A percentile compares a stretch with the other conserved stretches of the same genome.
Conservation (phyloP, 2,113 vertebrate species). For the Tetrao urogallus region DNA sequence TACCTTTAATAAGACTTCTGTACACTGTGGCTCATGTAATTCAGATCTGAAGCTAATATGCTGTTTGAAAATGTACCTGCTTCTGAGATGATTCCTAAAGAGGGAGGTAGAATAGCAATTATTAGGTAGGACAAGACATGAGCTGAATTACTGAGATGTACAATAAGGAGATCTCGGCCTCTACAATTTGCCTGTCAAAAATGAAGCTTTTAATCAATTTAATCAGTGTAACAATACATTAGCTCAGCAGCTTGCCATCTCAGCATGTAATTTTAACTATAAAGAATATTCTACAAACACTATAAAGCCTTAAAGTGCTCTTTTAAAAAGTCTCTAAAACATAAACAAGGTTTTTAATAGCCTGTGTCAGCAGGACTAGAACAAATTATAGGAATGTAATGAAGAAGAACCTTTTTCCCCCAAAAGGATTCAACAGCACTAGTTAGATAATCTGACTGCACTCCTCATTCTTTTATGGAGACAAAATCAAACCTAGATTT, state of each 20-base stretch:
- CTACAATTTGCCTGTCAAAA: constrained; percentile 49
- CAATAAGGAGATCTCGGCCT: constrained; percentile 20
- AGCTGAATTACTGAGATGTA: constrained; percentile 63
- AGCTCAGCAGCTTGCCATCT: constrained; percentile 29
- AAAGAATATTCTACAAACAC: constrained; percentile 51
- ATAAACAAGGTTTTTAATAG: constrained; percentile 50
- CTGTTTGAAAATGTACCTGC: constrained; percentile 46
- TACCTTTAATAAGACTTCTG: constrained; percentile 40
- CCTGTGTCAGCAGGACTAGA: constrained; percentile 30
- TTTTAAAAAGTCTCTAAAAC: constrained; percentile 37
- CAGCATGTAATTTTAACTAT: constrained; percentile 40
- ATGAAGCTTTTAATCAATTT: constrained; percentile 62
- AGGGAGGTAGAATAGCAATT: constrained; percentile 37
- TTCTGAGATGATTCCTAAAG: constrained; percentile 54
- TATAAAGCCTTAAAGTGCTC: constrained; percentile 49
- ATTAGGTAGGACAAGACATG: constrained; percentile 67
- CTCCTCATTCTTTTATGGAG: background rate
- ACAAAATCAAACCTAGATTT: constrained; percentile 21
- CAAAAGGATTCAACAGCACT: background rate
- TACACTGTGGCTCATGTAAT: constrained; percentile 37
- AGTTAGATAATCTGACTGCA: background rate
- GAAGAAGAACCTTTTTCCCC: background rate
- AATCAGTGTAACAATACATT: constrained; percentile 58
- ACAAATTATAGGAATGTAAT: constrained; percentile 21
- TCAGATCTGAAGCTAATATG: constrained; percentile 48